Conservation (phyloP, 2,888 invertebrate species). For the Phaedon cochleariae region DNA sequence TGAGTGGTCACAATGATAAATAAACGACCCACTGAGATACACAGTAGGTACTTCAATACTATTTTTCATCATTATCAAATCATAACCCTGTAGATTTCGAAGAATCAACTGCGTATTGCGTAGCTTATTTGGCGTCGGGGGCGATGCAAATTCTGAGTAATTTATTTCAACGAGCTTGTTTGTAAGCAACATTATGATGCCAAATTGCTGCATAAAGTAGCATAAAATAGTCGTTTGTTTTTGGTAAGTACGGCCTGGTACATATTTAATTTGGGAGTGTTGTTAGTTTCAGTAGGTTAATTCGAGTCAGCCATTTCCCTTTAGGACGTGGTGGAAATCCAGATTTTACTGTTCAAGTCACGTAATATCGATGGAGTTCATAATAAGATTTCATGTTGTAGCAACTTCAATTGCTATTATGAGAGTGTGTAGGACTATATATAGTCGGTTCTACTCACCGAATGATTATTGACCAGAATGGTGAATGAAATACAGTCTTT, state of each 20-base stretch:
- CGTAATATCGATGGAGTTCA: not conserved
- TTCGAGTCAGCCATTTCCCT: not conserved
- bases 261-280: conserved; percentile 25
- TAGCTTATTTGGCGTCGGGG: conserved; percentile 19
- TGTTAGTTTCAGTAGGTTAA: not conserved
- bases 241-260: conserved; percentile 20
- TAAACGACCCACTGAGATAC: no score
- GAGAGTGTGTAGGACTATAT: no score
- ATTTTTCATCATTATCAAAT: not conserved
- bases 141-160: conserved; percentile 36
- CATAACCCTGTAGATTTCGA: not conserved
- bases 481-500: no score
- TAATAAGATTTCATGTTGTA: not conserved
- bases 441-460: no score
- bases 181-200: conserved; percentile 37
- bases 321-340: not conserved
- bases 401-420: not conserved
- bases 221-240: conserved; percentile 40
- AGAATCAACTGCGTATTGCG: conserved; percentile 1
- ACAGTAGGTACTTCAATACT: no score
- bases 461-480: no score
- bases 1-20: no score
- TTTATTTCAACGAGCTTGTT: conserved; percentile 38
- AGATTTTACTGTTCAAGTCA: not conserved
- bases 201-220: conserved; percentile 37